Percentiles rank a stretch among this genome's conserved stretches.
Conservation (phyloP, 1,140 invertebrate genomes). For the Lutraria rhynchaena region DNA sequence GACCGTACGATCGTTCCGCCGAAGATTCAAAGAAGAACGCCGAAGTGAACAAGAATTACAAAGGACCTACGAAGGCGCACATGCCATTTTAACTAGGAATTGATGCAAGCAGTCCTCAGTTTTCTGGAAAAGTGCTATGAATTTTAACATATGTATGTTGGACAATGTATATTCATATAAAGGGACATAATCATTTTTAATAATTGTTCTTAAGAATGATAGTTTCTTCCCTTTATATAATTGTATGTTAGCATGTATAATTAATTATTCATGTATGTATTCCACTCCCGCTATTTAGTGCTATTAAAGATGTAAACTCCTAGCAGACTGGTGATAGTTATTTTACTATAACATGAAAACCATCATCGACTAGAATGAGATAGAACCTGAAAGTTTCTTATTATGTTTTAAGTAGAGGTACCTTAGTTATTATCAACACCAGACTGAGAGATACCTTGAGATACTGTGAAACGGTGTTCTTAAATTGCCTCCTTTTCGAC, state of each 20-base stretch:
- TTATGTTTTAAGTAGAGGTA: conserved; percentile 28
- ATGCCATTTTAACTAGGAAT: conserved; percentile 73
- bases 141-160: too few species aligned
- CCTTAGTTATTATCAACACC: conserved; percentile 13
- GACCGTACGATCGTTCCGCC: conserved; percentile 71
- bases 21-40: conserved; percentile 72
- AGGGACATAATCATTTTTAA: background rate
- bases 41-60: conserved; percentile 67
- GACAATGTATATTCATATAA: too few species aligned
- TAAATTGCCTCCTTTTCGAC: conserved; percentile 3
- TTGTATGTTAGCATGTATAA: too few species aligned
- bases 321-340: too few species aligned
- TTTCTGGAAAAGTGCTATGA: background rate
- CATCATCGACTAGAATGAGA: too few species aligned
- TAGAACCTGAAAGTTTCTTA: too few species aligned
- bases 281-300: too few species aligned
- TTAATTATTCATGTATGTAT: too few species aligned
- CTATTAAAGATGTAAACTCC: too few species aligned
- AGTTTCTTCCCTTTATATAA: too few species aligned
- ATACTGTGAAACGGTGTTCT: background rate
- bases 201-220: too few species aligned
- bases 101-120: background rate
- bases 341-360: too few species aligned
- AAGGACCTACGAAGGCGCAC: conserved; percentile 62
- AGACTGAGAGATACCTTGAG: conserved; percentile 15